phyloP scores from a whole-genome alignment of 2,113 vertebrate species.

The Myrmophylax atrothorax region DNA sequence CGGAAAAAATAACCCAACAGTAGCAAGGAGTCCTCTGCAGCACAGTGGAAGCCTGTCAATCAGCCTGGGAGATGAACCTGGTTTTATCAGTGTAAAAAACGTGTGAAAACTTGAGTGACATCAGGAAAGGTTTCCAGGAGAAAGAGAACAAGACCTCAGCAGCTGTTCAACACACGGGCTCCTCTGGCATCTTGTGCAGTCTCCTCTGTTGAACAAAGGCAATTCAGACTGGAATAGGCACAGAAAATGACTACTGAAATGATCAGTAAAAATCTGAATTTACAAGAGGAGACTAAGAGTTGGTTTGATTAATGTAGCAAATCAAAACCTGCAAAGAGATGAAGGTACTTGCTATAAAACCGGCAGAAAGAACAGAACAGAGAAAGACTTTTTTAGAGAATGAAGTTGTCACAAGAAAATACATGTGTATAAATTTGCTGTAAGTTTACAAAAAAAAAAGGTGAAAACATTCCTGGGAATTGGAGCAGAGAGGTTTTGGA shows the following conservation, averaged over 20 bases:
- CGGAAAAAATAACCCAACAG: neutral
- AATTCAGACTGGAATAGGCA: neutral
- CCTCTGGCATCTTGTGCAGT: neutral
- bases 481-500: neutral
- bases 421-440: neutral
- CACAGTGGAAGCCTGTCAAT: neutral
- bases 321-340: neutral
- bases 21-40: neutral
- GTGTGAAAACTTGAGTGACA: neutral
- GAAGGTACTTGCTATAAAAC: neutral
- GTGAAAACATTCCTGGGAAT: neutral
- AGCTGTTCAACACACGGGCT: neutral
- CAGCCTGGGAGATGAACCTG: neutral
- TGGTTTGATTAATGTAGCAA: neutral
- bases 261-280: neutral
- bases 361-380: neutral
- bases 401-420: neutral
- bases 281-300: neutral
- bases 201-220: neutral
- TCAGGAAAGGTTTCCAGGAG: neutral
- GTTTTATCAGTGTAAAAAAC: neutral
- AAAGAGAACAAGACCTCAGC: neutral
- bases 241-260: neutral
- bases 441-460: neutral
- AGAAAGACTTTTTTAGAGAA: neutral